phyloP scores from a whole-genome alignment of 2,888 invertebrate species.

The Petrolisthes cinctipes region DNA sequence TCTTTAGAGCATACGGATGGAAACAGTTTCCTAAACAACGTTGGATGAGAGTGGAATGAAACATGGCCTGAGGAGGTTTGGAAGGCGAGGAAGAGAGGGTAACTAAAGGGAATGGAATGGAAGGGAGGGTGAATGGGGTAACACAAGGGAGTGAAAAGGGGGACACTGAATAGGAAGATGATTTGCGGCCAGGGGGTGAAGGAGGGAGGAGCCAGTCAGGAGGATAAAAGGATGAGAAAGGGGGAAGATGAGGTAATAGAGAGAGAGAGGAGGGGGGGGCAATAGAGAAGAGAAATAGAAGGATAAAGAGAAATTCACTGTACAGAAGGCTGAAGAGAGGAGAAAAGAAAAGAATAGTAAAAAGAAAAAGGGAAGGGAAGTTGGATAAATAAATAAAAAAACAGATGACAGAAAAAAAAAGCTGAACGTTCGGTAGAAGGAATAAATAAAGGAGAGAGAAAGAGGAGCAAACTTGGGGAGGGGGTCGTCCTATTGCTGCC shows the following conservation, averaged over 20 bases:
- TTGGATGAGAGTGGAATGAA: no score
- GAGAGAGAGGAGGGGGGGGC: neutral
- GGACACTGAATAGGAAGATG: neutral
- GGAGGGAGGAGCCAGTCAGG: neutral
- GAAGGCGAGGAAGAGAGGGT: no score
- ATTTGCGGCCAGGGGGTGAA: neutral
- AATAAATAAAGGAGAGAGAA: conserved; percentile 7
- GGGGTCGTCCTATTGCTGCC: conserved; percentile 36
- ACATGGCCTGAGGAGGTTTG: no score
- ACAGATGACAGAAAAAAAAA: no score
- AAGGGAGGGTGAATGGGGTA: neutral
- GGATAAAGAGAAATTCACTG: no score
- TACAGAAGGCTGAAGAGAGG: neutral
- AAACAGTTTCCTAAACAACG: no score
- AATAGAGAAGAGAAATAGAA: neutral
- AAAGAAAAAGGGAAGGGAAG: neutral
- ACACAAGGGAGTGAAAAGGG: neutral
- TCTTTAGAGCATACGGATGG: no score
- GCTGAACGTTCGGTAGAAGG: neutral
- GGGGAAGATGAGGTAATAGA: neutral
- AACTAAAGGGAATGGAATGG: no score
- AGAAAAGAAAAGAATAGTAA: neutral
- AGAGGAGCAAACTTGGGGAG: neutral
- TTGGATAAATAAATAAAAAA: no score
- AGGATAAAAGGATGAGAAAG: no score